phyloP scores from a whole-genome alignment of 1,140 invertebrate genomes.

The Ephestia elutella region DNA sequence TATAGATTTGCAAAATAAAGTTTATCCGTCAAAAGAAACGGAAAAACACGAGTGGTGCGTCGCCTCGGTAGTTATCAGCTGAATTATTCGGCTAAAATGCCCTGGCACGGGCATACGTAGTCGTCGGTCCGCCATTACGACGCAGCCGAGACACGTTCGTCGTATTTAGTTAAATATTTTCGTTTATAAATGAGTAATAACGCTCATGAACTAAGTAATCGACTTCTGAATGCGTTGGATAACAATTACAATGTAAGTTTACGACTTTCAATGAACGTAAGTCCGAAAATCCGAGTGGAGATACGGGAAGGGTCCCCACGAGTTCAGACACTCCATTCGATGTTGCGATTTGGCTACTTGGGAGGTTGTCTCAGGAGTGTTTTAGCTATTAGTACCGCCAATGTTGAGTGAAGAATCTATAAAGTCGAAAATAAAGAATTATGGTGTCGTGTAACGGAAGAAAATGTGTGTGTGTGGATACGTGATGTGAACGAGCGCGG shows the following conservation, averaged over 20 bases:
- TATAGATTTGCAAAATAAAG: constrained; percentile 44
- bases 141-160: constrained; percentile 75
- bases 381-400: constrained; percentile 30
- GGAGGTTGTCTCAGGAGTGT: constrained; percentile 45
- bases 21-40: constrained; percentile 71
- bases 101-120: constrained; percentile 75
- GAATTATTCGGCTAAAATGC: constrained; percentile 76
- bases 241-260: constrained; percentile 76
- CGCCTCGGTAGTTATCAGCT: constrained; percentile 74
- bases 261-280: constrained; percentile 59
- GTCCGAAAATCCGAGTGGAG: constrained; percentile 49
- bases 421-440: constrained; percentile 16
- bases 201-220: constrained; percentile 75
- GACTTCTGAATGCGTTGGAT: constrained; percentile 75
- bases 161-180: constrained; percentile 76
- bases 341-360: constrained; percentile 55
- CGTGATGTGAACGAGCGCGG: constrained; percentile 60
- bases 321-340: constrained; percentile 69
- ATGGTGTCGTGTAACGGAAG: constrained; percentile 30
- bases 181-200: constrained; percentile 75
- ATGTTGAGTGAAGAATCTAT: constrained; percentile 28
- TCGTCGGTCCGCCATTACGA: constrained; percentile 75
- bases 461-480: constrained; percentile 56
- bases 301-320: constrained; percentile 67
- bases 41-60: constrained; percentile 74